These are phyloP conservation scores for Garra rufa DNA, from an alignment of 2,113 vertebrate genomes.

Conservation along the genomic window DNA sequence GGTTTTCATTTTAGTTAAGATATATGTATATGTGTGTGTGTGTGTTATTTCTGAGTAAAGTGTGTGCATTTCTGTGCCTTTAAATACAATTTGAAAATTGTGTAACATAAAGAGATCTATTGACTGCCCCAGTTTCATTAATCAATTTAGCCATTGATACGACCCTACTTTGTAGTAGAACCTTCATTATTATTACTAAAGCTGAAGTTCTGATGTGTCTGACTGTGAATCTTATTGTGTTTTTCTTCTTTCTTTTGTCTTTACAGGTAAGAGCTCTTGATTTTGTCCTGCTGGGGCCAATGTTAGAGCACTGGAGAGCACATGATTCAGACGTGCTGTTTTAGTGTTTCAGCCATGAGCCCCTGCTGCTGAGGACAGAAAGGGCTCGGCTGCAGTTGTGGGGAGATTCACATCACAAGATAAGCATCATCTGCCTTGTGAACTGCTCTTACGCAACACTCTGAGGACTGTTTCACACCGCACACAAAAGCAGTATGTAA, in stretches of 20 bases:
- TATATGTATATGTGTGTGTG: no score
- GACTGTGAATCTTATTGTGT: not conserved
- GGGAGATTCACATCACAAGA: constrained; percentile 21
- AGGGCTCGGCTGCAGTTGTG: not conserved
- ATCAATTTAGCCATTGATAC: not conserved
- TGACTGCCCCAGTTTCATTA: not conserved
- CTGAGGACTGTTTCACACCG: not conserved
- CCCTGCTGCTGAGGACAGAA: constrained; percentile 22
- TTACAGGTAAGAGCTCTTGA: constrained; percentile 28
- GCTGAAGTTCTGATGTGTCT: not conserved
- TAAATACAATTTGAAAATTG: not conserved
- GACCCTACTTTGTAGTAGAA: not conserved
- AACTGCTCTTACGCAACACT: not conserved
- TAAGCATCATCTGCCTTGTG: constrained; percentile 8
- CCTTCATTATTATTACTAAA: not conserved
- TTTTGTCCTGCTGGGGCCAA: constrained; percentile 11
- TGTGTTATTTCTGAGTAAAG: no score
- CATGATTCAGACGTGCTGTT: not conserved
- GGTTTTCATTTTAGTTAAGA: no score
- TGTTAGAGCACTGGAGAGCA: not conserved
- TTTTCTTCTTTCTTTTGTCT: constrained; percentile 23
- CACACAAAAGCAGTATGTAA: not conserved
- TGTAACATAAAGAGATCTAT: no score
- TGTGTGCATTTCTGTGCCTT: not conserved
- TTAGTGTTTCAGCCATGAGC: constrained; percentile 3